phyloP scores from a whole-genome alignment of 35 echinoderm and acorn worm genomes.

The Apostichopus parvimensis region DNA sequence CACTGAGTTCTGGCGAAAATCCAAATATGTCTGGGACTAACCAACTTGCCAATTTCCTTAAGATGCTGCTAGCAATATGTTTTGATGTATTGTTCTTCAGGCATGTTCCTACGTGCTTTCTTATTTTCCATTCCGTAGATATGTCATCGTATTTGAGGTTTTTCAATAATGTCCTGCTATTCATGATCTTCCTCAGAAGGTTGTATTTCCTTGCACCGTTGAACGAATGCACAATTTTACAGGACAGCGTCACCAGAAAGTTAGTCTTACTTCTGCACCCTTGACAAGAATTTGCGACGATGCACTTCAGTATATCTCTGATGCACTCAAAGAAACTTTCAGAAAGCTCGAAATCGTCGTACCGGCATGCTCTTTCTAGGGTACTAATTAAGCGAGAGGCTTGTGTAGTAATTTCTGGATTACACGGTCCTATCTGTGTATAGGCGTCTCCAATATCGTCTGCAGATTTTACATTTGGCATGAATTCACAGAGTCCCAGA shows the following conservation, averaged over 20 bases:
- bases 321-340: not conserved
- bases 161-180: not conserved
- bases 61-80: not conserved
- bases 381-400: not conserved
- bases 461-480: not conserved
- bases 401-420: not conserved
- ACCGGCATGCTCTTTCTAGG: not conserved
- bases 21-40: not conserved
- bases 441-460: not conserved
- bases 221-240: not conserved
- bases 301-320: not conserved
- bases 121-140: constrained; percentile 11
- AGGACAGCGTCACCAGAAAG: not conserved
- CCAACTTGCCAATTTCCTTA: not conserved
- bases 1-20: not conserved
- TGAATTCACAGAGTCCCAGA: not conserved
- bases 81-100: not conserved
- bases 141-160: not conserved
- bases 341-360: not conserved
- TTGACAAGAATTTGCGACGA: not conserved
- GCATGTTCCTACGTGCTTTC: not conserved
- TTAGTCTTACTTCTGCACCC: constrained; percentile 4
- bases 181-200: not conserved
- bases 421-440: not conserved
- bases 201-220: not conserved